Evolutionary conservation across 2,797 vertebrate species (phyloP).

Genomic region (Oreochromis mossambicus): DNA sequence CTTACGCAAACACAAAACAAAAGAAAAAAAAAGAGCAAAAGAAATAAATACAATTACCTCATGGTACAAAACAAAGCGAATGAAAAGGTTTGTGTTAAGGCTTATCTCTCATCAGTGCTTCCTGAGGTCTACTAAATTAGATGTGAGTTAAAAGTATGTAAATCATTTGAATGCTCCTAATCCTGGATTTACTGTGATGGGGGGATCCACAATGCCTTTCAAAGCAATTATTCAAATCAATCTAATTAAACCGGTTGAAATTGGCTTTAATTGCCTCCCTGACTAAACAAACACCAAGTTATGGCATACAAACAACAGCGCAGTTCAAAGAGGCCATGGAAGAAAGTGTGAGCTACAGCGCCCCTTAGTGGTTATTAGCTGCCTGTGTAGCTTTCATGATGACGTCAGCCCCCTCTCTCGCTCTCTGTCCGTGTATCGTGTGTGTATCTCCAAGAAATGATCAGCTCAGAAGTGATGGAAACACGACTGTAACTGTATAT

Average conservation of each 20-base stretch:
- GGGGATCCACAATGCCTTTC: constrained; percentile 58
- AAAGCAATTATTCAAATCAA: constrained; percentile 74
- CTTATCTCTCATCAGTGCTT: constrained; percentile 26
- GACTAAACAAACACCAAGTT: constrained; percentile 75
- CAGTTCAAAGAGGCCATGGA: neutral
- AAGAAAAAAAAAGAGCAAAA: neutral
- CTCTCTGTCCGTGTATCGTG: neutral
- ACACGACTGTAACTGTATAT: neutral
- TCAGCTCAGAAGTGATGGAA: neutral
- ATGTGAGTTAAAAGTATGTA: constrained; percentile 47
- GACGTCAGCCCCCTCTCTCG: constrained; percentile 53
- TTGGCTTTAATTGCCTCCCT: constrained; percentile 71
- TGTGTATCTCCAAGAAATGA: neutral
- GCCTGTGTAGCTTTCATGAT: constrained; percentile 25
- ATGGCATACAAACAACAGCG: constrained; percentile 58
- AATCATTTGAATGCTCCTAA: constrained; percentile 49
- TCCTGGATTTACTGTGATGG: constrained; percentile 64
- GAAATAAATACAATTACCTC: neutral
- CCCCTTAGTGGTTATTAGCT: constrained; percentile 51
- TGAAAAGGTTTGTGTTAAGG: neutral
- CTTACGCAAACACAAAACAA: neutral
- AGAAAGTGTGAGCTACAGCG: constrained; percentile 44
- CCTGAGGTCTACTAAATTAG: constrained; percentile 25
- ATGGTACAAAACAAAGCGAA: neutral
- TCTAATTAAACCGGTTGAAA: constrained; percentile 76